Evolutionary conservation across 2,113 vertebrate genomes (phyloP), one percentile per base, ranked within the genome.

Genomic region (Lagopus muta): DNA sequence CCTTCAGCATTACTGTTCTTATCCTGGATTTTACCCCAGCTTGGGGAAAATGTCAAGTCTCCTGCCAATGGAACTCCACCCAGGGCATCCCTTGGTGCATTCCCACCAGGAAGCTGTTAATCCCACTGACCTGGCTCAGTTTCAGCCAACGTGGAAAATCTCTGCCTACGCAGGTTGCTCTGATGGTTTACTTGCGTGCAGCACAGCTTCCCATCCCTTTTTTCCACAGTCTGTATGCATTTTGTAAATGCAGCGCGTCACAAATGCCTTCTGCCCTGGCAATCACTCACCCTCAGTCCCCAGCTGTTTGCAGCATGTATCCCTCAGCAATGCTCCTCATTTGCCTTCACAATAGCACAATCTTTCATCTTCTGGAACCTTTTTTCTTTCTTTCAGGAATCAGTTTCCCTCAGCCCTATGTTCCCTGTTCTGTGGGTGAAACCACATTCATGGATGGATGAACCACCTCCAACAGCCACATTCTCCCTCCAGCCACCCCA

Each of bases 71-170:
- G 47, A 55, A 43, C 62, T 27, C 34, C 32, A 43, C 36, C 21
- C 1, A 80, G 45, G 62, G 71, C 82, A 58, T 94, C 52, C 77
- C 61, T 34, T 18, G 45, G 38, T 61, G 47, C 74, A n/a, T 72
- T 94, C 93, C 91, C 75, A 76, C 71, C 71, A 82, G 84, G 62
- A 82, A 61, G 58, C 71, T 73, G 52, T 69, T 92, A 89, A 91
- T 87, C 84, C 66, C 74, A 25, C 22, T 61, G 82, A 73, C 89
- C 91, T 80, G 88, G 75, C 71, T 85, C 22, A 30, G 45, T 94
- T 94, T 91, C 93, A 77, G 8, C 62, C 75, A 61, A 28, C 0
- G 2, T 71, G 62, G 54, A 88, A 92, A 82, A 40, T 27, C 40
- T 76, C 80, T 66, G 82, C 78, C 78, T 66, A 42, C 1, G 0